Evolutionary conservation across 2,888 invertebrate species (phyloP), one percentile per base, ranked within the genome.

Genomic region (Drosophila fulvimacula): DNA sequence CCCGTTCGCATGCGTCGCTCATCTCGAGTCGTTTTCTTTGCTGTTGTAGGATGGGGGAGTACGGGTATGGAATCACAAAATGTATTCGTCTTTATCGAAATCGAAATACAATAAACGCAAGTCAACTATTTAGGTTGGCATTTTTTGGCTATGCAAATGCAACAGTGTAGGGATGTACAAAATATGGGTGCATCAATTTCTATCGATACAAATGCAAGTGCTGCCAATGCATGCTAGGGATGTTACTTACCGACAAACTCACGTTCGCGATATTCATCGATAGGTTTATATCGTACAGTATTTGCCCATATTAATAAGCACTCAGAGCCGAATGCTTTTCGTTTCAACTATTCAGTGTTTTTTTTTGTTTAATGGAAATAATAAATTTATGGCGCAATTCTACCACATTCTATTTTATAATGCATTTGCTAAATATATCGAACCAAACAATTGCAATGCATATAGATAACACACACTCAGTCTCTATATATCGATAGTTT

Each of bases 121-220:
- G 51, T 71, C 82, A 68, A 83, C 84, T 78, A 79, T 81, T 80
- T 75, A 76, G 82, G 79, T 81, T 84, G 79, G 76, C 80, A 82
- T 80, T 79, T 81, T 77, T 55, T 68, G 75, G 63, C 63, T 58
- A 70, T 81, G 81, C 85, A 76, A 81, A 85, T 84, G 85, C 80
- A 81, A 79, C 79, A 81, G 79, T 85, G 76, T 84, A 80, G 77
- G 73, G 62, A 70, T 75, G 67, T 44, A 76, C 51, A 59, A 74
- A 59, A 62, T 66, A 67, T 76, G 71, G 66, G 74, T 74, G 74
- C 74, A 75, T 76, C 59, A 53, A 59, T 36, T 30, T 2, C 48
- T 72, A 76, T 75, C 74, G 74, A 75, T 75, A 72, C 38, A 51
- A 62, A 41, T 68, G 74, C 68, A 68, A 63, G 42, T 56, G 55